These are phyloP conservation scores for Oncorhynchus masou DNA, from an alignment of 2,113 vertebrate genomes.

Conservation along the genomic window DNA sequence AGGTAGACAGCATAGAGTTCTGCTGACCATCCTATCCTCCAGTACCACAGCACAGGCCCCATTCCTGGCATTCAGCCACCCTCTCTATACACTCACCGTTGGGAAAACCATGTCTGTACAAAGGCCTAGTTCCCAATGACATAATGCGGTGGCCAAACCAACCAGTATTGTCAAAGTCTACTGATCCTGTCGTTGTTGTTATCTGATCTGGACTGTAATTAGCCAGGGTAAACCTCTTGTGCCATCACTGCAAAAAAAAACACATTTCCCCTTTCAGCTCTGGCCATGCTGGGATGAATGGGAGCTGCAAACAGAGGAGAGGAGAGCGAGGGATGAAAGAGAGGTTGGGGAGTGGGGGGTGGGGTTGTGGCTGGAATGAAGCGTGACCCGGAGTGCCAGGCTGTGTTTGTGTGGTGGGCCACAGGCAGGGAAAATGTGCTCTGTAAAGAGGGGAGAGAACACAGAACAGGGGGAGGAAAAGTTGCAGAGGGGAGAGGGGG, in stretches of 20 bases:
- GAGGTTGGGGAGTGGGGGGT: slow-evolving; percentile 1
- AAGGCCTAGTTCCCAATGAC: neutral
- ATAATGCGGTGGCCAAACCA: neutral
- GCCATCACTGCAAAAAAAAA: neutral
- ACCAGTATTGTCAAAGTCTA: neutral
- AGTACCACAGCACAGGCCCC: slow-evolving; percentile 49
- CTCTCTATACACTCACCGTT: neutral
- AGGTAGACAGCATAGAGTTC: slow-evolving; percentile 49
- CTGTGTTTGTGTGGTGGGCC: slow-evolving; percentile 48
- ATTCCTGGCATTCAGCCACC: slow-evolving; percentile 67
- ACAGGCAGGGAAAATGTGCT: slow-evolving; percentile 40
- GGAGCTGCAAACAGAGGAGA: neutral
- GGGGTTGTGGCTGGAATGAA: slow-evolving; percentile 45
- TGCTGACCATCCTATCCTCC: slow-evolving; percentile 68
- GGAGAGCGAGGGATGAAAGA: slow-evolving; percentile 6
- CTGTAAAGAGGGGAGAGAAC: slow-evolving; percentile 12
- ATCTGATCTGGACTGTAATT: neutral
- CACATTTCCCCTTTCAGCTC: neutral
- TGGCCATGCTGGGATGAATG: neutral
- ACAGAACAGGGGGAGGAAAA: slow-evolving; percentile 3
- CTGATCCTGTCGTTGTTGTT: neutral
- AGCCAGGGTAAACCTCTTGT: neutral
- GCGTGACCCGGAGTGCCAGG: slow-evolving; percentile 48
- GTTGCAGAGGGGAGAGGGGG: neutral
- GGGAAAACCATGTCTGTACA: neutral